Conservation (phyloP, 2,888 invertebrate genomes). For the Myopa testacea region DNA sequence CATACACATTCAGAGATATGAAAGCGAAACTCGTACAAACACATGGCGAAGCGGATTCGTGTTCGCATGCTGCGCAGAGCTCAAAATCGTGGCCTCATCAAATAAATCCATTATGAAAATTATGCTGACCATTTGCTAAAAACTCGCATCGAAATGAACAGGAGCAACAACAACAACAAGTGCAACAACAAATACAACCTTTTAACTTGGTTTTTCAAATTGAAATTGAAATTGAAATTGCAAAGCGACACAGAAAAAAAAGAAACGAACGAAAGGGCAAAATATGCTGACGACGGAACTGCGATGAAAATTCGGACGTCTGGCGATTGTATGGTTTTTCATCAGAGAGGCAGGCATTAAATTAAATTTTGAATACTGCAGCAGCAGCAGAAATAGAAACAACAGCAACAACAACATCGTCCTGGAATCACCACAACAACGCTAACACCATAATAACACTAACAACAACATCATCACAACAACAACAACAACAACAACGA, state of each 20-base stretch:
- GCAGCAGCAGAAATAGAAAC: neutral
- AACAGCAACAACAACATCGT: conserved; percentile 10
- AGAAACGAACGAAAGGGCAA: neutral
- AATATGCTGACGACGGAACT: neutral
- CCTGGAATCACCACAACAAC: conserved; percentile 13
- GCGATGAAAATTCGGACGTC: conserved; percentile 1
- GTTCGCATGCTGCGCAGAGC: neutral
- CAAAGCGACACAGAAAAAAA: neutral
- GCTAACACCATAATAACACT: neutral
- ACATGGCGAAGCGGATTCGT: neutral
- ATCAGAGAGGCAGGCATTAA: neutral
- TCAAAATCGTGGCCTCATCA: conserved; percentile 22
- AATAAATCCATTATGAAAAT: conserved; percentile 40
- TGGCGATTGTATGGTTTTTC: neutral
- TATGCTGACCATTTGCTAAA: conserved; percentile 37
- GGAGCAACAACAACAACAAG: conserved; percentile 12
- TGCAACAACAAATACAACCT: conserved; percentile 10
- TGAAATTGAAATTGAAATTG: conserved; percentile 4
- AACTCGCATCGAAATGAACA: conserved; percentile 23
- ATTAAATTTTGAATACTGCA: neutral
- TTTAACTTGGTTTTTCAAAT: conserved; percentile 12
- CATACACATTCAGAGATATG: neutral
- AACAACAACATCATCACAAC: conserved; percentile 13
- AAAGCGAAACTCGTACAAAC: neutral
- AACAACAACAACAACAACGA: conserved; percentile 20